phyloP scores from a whole-genome alignment of 1,140 invertebrate genomes.

The Hirudo medicinalis region DNA sequence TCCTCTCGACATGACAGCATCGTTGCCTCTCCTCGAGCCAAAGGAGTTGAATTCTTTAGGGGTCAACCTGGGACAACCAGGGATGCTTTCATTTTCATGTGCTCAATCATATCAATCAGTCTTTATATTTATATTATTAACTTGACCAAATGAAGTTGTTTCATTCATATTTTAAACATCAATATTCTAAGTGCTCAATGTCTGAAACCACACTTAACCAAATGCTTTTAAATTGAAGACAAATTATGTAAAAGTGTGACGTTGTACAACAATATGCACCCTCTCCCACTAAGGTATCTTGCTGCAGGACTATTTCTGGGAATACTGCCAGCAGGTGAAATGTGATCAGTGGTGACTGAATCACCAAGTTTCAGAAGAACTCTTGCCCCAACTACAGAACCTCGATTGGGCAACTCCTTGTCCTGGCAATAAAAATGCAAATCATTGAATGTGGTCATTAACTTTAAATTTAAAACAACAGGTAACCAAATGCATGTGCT shows the following conservation, averaged over 20 bases:
- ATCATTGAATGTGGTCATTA: not conserved
- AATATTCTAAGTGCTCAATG: too few species aligned
- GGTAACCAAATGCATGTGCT: too few species aligned
- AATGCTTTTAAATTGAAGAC: too few species aligned
- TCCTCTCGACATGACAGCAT: constrained; percentile 87
- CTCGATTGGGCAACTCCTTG: constrained; percentile 38
- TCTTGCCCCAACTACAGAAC: constrained; percentile 49
- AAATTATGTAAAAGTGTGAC: not conserved
- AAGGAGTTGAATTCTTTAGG: constrained; percentile 95
- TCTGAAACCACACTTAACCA: too few species aligned
- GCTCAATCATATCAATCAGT: not conserved
- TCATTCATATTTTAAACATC: too few species aligned
- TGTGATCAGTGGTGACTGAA: constrained; percentile 95
- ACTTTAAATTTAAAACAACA: too few species aligned
- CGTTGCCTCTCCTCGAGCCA: constrained; percentile 86
- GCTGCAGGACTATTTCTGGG: constrained; percentile 85
- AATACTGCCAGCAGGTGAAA: constrained; percentile 93
- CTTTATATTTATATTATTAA: too few species aligned
- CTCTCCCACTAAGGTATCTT: constrained; percentile 55
- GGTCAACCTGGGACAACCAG: constrained; percentile 48
- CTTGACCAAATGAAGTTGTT: too few species aligned
- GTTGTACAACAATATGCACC: constrained; percentile 44
- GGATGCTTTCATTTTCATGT: not conserved
- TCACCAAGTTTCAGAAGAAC: constrained; percentile 78
- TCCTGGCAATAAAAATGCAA: constrained; percentile 32